These are phyloP conservation scores for Scolopax rusticola DNA, from an alignment of 2,797 vertebrate genomes.

Conservation along the genomic window DNA sequence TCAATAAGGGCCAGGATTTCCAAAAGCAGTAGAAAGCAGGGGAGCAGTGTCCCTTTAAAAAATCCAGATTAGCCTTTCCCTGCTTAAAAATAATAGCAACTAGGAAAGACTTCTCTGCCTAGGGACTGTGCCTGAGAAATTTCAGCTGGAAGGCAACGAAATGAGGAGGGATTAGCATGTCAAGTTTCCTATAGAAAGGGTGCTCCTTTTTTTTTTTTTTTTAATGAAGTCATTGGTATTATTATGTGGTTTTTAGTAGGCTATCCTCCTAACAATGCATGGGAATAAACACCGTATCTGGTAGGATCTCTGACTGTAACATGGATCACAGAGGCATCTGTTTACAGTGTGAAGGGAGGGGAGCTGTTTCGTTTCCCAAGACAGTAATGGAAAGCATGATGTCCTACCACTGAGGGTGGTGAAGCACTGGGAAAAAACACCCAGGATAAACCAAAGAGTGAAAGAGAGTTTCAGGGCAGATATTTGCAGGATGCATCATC, in stretches of 20 bases:
- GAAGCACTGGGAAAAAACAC: constrained; percentile 6
- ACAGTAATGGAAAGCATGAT: constrained; percentile 54
- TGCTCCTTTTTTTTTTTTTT: not conserved
- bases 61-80: not conserved
- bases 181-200: not conserved
- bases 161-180: not conserved
- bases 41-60: not conserved
- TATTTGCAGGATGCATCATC: constrained; percentile 41
- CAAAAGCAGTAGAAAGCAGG: not conserved
- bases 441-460: not conserved
- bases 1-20: not conserved
- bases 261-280: constrained; percentile 18
- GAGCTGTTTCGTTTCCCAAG: not conserved
- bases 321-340: constrained; percentile 1
- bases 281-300: constrained; percentile 46
- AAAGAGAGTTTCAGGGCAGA: constrained; percentile 41
- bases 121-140: not conserved
- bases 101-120: not conserved
- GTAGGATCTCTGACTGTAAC: constrained; percentile 39
- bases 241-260: constrained; percentile 14
- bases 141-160: not conserved
- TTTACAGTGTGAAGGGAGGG: constrained; percentile 25
- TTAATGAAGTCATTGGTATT: constrained; percentile 13
- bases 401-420: constrained; percentile 10
- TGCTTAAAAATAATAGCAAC: not conserved